A percentile compares a stretch with the other conserved stretches of the same genome.
phyloP scores from a whole-genome alignment of 1,140 invertebrate genomes.

The Hesperophylax magnus region DNA sequence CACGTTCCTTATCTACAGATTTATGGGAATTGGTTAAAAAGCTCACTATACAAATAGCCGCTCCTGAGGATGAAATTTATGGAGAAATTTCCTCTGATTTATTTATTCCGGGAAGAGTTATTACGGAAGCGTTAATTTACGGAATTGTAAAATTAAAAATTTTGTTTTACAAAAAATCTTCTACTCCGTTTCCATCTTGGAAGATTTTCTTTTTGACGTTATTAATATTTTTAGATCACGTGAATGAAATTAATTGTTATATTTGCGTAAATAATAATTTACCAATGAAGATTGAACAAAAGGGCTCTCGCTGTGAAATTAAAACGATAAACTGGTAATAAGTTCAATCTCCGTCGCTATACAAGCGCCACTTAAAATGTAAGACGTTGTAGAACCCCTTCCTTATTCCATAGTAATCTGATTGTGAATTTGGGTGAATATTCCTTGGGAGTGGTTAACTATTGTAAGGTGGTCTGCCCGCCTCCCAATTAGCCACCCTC shows the following conservation, averaged over 20 bases:
- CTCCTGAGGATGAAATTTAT: constrained; percentile 10
- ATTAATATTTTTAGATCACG: no score
- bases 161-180: no score
- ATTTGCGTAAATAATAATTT: no score
- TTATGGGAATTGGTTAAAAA: constrained; percentile 32
- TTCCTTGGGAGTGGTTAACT: constrained; percentile 3
- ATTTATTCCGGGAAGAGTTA: constrained; percentile 13
- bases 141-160: no score
- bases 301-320: no score
- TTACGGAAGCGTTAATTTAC: constrained; percentile 1
- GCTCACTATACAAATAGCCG: constrained; percentile 10
- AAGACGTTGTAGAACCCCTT: neutral
- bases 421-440: constrained; percentile 16
- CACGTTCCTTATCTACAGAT: constrained; percentile 30
- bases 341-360: no score
- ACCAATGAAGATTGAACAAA: no score
- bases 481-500: neutral
- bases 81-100: constrained; percentile 24
- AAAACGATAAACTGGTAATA: no score
- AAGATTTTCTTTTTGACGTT: no score
- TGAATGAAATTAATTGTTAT: no score
- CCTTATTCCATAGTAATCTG: neutral
- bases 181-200: no score
- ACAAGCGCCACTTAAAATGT: no score
- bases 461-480: neutral